phyloP scores from a whole-genome alignment of 2,888 invertebrate species.

The Drosophila macrospina region DNA sequence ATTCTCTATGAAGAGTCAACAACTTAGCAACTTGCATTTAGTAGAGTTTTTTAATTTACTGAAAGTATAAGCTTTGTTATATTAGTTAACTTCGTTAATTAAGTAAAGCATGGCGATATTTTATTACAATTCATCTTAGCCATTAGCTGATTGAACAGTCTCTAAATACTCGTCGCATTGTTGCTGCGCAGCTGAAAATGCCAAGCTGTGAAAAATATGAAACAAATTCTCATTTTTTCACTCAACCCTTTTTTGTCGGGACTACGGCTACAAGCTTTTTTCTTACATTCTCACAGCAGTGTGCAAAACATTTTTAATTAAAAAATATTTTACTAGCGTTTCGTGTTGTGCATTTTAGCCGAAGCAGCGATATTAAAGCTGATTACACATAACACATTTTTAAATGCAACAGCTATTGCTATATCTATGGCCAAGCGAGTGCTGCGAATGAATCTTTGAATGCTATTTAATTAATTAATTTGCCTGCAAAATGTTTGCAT shows the following conservation, averaged over 20 bases:
- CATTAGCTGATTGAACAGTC: no score
- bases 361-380: constrained; percentile 19
- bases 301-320: constrained; percentile 48
- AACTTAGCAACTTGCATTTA: no score
- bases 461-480: constrained; percentile 60
- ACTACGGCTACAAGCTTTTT: background rate
- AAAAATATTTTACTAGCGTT: constrained; percentile 42
- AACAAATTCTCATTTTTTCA: constrained; percentile 17
- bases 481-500: constrained; percentile 40
- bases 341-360: constrained; percentile 4
- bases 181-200: background rate
- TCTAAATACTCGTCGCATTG: background rate
- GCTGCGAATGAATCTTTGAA: constrained; percentile 1
- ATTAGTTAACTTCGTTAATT: background rate
- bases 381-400: constrained; percentile 17
- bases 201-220: constrained; percentile 28
- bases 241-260: constrained; percentile 6
- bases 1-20: no score
- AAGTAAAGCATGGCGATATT: background rate
- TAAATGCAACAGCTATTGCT: constrained; percentile 2
- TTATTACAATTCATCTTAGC: background rate
- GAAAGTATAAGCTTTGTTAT: no score
- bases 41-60: no score
- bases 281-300: constrained; percentile 18
- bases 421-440: background rate